phyloP scores from a whole-genome alignment of 2,888 invertebrate genomes.

The Caenorhabditis japonica region DNA sequence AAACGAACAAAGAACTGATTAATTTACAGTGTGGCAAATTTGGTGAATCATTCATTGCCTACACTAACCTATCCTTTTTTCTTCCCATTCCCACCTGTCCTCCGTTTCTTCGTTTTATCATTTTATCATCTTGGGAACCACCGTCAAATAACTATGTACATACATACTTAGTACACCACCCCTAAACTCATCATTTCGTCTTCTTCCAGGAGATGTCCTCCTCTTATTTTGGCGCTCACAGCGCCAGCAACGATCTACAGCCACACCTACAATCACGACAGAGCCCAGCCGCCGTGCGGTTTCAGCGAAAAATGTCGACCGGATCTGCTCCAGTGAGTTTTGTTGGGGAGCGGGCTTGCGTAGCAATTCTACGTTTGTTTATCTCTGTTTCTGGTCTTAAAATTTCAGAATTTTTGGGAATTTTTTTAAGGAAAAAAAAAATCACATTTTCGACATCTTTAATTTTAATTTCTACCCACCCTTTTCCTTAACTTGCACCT shows the following conservation, averaged over 20 bases:
- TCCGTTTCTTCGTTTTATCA: no score
- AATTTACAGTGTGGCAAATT: conserved; percentile 45
- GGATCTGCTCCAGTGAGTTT: conserved; percentile 53
- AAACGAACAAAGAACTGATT: no score
- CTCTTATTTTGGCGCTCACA: conserved; percentile 47
- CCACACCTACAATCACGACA: conserved; percentile 19
- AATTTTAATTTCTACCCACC: no score
- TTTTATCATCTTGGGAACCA: conserved; percentile 48
- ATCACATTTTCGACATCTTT: no score
- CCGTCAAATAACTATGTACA: conserved; percentile 26
- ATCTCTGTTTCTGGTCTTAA: not conserved
- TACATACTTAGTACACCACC: not conserved
- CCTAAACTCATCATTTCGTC: conserved; percentile 16
- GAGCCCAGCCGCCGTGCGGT: conserved; percentile 55
- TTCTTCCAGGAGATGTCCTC: conserved; percentile 44
- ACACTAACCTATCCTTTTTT: not conserved
- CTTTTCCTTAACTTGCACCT: no score
- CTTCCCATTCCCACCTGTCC: conserved; percentile 27
- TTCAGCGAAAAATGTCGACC: conserved; percentile 50
- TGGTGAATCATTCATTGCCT: conserved; percentile 12
- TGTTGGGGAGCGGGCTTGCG: not conserved
- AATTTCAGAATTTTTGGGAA: no score
- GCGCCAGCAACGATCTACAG: conserved; percentile 23
- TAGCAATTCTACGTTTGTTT: not conserved
- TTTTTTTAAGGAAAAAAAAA: no score